Evolutionary conservation across 2,888 invertebrate genomes (phyloP).

Genomic region (Panzeria rudis): DNA sequence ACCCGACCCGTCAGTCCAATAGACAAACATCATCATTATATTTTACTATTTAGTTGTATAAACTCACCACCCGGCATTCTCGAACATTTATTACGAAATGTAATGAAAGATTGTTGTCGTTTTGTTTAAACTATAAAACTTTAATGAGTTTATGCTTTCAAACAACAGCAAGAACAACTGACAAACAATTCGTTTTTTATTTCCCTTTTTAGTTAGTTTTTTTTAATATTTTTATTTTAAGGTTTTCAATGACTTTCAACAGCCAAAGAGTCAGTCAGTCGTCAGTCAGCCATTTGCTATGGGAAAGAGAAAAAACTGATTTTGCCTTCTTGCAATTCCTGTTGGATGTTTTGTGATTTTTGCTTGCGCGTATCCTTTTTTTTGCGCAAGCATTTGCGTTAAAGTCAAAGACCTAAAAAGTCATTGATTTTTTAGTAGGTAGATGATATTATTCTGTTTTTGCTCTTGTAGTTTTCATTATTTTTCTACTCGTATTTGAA

Average conservation of each 20-base stretch:
- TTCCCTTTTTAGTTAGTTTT: slow-evolving; percentile 23
- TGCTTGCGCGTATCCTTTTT: slow-evolving; percentile 43
- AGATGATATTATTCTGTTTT: slow-evolving; percentile 42
- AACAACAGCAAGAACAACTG: not conserved
- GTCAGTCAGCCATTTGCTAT: slow-evolving; percentile 4
- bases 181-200: slow-evolving; percentile 47
- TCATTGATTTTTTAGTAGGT: slow-evolving; percentile 63
- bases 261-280: slow-evolving; percentile 40
- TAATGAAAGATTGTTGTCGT: slow-evolving; percentile 54
- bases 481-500: slow-evolving; percentile 46
- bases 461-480: slow-evolving; percentile 21
- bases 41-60: slow-evolving; percentile 25
- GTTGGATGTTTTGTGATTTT: slow-evolving; percentile 7
- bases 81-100: slow-evolving; percentile 48
- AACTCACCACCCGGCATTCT: slow-evolving; percentile 17
- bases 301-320: slow-evolving; percentile 21
- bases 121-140: slow-evolving; percentile 65
- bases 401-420: slow-evolving; percentile 69
- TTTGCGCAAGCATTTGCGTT: slow-evolving; percentile 10
- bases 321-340: slow-evolving; percentile 40
- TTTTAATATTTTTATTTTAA: slow-evolving; percentile 21
- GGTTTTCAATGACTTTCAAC: slow-evolving; percentile 48
- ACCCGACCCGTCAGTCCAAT: slow-evolving; percentile 2
- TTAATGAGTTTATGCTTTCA: slow-evolving; percentile 67
- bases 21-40: slow-evolving; percentile 43